phyloP scores from a whole-genome alignment of 2,113 vertebrate species.

The Corythornis vintsioides region DNA sequence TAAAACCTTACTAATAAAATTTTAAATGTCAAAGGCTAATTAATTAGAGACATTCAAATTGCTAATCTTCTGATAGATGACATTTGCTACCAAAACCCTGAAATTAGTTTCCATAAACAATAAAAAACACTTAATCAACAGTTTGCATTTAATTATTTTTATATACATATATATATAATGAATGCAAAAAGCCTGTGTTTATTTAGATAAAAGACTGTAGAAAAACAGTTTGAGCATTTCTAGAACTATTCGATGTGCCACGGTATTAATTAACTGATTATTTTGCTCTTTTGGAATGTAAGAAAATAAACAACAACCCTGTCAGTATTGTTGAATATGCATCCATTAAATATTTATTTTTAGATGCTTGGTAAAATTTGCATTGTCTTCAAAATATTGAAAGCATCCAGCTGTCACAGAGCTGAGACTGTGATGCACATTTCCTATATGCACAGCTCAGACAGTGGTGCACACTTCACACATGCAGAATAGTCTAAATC shows the following conservation, averaged over 20 bases:
- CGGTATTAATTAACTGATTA: not conserved
- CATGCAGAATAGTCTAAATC: not conserved
- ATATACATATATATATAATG: not conserved
- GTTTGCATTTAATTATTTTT: not conserved
- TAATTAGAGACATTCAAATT: slow-evolving; percentile 1
- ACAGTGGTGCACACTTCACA: not conserved
- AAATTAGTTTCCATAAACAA: slow-evolving; percentile 5
- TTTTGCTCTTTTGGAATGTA: not conserved
- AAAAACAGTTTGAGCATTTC: not conserved
- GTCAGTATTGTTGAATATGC: not conserved
- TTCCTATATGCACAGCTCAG: not conserved
- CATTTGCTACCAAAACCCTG: slow-evolving; percentile 5
- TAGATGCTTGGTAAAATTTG: not conserved
- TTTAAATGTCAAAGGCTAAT: slow-evolving; percentile 34
- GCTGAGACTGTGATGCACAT: not conserved
- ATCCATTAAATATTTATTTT: not conserved
- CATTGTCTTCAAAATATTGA: not conserved
- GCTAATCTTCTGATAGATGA: slow-evolving; percentile 7
- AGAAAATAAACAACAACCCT: fast-evolving
- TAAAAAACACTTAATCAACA: slow-evolving; percentile 2
- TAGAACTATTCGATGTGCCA: not conserved
- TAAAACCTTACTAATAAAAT: slow-evolving; percentile 22
- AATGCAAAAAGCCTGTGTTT: not conserved
- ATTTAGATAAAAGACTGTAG: not conserved
- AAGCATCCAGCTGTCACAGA: not conserved